Evolutionary conservation across 1,140 invertebrate species (phyloP), one percentile per base, ranked within the genome.

Genomic region (Zaprionus taronus): DNA sequence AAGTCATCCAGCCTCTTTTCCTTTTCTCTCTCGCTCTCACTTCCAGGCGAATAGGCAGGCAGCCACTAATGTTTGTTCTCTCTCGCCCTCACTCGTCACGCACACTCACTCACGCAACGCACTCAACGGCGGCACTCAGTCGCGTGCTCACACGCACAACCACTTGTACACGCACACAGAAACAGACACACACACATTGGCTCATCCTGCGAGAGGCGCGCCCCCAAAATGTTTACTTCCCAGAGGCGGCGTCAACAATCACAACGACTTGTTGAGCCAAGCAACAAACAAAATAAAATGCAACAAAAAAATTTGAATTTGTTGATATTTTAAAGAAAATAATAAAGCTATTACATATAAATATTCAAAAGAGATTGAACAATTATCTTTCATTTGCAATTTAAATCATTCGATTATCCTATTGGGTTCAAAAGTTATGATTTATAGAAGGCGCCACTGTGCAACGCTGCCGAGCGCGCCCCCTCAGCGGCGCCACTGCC

Each of bases 41-140:
- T 68, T 72, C 44, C 84, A 89, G 83, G 78, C 84, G 80, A 73
- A 75, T 76, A 74, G 47, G 47, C 47, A 24, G 11, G 12, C 47
- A 51, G 41, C 41, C 47, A 51, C 47, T 51, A 20, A 20, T 12
- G 44, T 12, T 6, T 36, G 38, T 56, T 68, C 70, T 24, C 31
- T 58, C 41, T 12, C 57, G 41, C 17, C 47, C 60, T 58, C 60
- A 7, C 38, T 77, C 72, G 55, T 56, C 38, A 56, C 44, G 66
- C 24, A 36, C 47, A 49, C 36, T 20, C 28, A 47, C 55, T 26
- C 47, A 53, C 17, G 6, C 17, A 49, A 55, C 36, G 24, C 22
- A 55, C 49, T 58, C 34, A 41, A 11, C 12, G 41, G 57, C 49
- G 41, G 47, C 47, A 51, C 47, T 51, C 47, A 51, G 47, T 51